Evolutionary conservation across 2,797 vertebrate genomes (phyloP), one percentile per base, ranked within the genome.

Genomic region (Cetoscarus ocellatus): DNA sequence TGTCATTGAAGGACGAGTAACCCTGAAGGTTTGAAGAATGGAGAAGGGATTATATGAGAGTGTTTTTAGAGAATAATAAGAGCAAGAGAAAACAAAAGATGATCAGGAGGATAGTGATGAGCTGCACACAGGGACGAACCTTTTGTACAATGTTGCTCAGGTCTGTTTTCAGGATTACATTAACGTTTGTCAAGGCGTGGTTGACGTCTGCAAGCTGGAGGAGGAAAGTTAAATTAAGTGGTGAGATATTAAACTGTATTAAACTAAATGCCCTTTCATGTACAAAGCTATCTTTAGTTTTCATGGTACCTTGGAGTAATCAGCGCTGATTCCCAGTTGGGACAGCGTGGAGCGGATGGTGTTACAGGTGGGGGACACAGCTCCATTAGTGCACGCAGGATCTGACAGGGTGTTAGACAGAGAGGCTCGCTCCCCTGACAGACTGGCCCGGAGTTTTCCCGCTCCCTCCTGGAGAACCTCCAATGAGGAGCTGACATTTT

Each of bases 1-100:
- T 98, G 78, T 95, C 92, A 49, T 97, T 96, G 86, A 99, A 96
- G 47, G 96, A 94, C 18, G 91, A 84, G 85, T 98, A 97, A 58
- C 96, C 97, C 98, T 99, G 85, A 48, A 83, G 60, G 59, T 13
- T 50, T 35, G 60, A 27, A 61, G 15, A 80, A 55, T 71, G 44
- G 10, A 83, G 12, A 61, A 49, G 67, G 45, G 11, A 36, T 13
- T 2, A 4, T 42, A 51, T 34, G n/a, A 45, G 53, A 38, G 49
- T 49, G 4, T 10, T 11, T 8, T 27, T 27, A 27, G 27, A 27
- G 27, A 27, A 27, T 2, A 27, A 27, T 27, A 27, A 27, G 27
- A 2, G 27, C 2, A 2, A 8, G n/a, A 10, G 14, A 27, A 58
- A 34, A 49, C 7, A 56, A 9, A 69, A 71, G 50, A 5, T 15